These are phyloP conservation scores for Leptatherina wallacei DNA, from an alignment of 2,797 vertebrate species.

Conservation along the genomic window DNA sequence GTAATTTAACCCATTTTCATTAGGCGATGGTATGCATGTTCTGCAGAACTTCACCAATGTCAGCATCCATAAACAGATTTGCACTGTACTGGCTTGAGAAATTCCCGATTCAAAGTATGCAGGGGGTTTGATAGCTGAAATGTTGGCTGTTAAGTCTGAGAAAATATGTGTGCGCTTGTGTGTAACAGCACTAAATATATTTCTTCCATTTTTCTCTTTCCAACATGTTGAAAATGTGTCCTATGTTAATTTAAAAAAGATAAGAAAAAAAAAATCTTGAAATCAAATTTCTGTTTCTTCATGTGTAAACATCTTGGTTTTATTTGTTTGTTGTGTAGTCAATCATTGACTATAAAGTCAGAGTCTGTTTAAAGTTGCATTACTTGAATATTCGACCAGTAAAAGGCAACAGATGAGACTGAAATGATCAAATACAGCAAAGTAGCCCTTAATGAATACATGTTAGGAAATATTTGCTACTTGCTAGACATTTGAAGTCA, in stretches of 20 bases:
- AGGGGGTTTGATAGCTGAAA: conserved; percentile 56
- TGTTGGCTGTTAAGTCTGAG: conserved; percentile 34
- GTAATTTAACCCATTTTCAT: conserved; percentile 63
- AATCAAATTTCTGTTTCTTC: too few species aligned
- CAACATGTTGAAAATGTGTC: conserved; percentile 4
- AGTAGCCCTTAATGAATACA: neutral
- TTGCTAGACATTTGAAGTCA: neutral
- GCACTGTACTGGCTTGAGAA: conserved; percentile 43
- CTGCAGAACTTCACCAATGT: conserved; percentile 51
- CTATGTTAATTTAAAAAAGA: neutral
- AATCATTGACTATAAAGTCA: too few species aligned
- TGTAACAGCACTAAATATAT: conserved; percentile 41
- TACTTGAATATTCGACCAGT: neutral
- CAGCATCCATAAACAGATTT: conserved; percentile 60
- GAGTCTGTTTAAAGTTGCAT: neutral
- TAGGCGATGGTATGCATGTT: conserved; percentile 34
- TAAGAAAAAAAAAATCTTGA: neutral
- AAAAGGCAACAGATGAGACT: neutral
- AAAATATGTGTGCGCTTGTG: conserved; percentile 6
- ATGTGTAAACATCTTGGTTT: too few species aligned
- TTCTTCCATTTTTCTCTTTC: conserved; percentile 33
- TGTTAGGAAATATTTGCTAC: neutral
- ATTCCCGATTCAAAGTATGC: conserved; percentile 53
- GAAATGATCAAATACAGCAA: neutral
- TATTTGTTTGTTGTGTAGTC: too few species aligned